Base-by-base conservation (phyloP, 1,140 invertebrate genomes). In the Dinoponera quadriceps region DNA sequence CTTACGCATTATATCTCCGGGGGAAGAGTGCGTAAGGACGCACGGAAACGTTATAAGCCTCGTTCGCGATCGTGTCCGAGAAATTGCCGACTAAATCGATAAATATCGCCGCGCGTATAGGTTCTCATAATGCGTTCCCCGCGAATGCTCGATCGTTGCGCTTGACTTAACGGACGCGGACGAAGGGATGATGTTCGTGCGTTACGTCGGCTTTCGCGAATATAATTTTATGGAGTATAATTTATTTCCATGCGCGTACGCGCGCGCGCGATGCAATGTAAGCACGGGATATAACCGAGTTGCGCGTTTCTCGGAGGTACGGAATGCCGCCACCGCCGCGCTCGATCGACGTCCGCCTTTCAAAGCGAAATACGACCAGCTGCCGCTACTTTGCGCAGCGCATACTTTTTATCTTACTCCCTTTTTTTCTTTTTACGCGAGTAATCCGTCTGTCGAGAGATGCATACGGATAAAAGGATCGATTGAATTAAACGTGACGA, bases 401-500 rank as follows among this genome's bases (percentile, higher is more conserved):
- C 11, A 5, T 44, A 62, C 1, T 63, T 75, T 74, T 74, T 62
- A 62, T 49, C 38, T 11, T 33, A 33, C 33, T n/a, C n/a, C n/a
- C n/a, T n/a, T n/a, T 7, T 44, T 44, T 44, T 9, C 9, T 60
- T 29, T 25, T 51, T 25, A n/a, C 33, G 60, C 22, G 25, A 29
- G 22, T 20, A 62, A n/a, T 51, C 49, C n/a, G 20, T 16, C n/a
- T 51, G 65, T 65, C 49, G 51, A 65, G 44, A 65, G n/a, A 77
- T 22, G 48, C 25, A 75, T 48, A 75, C 25, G 25, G 29, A 51
- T 14, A 75, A 54, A 75, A 44, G 25, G 29, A 51, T 14, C 38
- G 54, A 62, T 63, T 62, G 38, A 25, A 62, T 62, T 74, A 74
- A 60, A 11, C 18, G 3, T 48, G 57, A 48, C 59, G 18, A 74